phyloP scores from a whole-genome alignment of 1,140 invertebrate species.

The Diabrotica undecimpunctata region DNA sequence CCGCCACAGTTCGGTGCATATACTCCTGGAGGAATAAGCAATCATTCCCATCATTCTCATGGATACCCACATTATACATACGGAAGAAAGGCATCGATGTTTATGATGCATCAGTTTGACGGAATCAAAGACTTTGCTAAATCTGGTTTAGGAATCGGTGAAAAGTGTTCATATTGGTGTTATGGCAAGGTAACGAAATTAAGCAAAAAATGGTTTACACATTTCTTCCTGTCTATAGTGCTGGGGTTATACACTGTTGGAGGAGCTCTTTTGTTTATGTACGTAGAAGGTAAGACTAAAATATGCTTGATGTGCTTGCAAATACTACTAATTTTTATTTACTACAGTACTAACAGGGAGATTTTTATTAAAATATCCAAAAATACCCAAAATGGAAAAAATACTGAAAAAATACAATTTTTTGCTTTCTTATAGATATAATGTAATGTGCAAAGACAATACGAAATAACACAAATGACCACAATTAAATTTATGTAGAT shows the following conservation, averaged over 20 bases:
- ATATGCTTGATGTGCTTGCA: not conserved
- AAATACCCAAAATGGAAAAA: too few relatives aligned
- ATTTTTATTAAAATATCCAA: too few relatives aligned
- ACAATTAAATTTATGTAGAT: too few relatives aligned
- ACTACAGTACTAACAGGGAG: not conserved
- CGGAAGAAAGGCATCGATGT: conserved; percentile 64
- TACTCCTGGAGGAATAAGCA: conserved; percentile 6
- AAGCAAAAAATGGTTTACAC: conserved; percentile 83
- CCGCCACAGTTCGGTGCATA: conserved; percentile 4
- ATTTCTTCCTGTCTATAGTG: conserved; percentile 76
- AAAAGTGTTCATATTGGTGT: conserved; percentile 75
- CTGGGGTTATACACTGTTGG: conserved; percentile 72
- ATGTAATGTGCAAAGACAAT: too few relatives aligned
- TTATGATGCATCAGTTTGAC: conserved; percentile 71
- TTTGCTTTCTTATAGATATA: too few relatives aligned
- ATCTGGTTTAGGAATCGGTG: conserved; percentile 73
- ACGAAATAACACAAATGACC: too few relatives aligned
- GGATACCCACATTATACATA: conserved; percentile 42
- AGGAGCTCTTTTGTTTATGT: conserved; percentile 72
- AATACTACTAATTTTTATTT: not conserved
- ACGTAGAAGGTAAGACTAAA: conserved; percentile 64
- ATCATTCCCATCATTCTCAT: conserved; percentile 29
- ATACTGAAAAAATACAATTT: too few relatives aligned
- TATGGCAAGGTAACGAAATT: conserved; percentile 72
- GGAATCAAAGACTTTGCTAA: conserved; percentile 74